Evolutionary conservation across 1,140 invertebrate species (phyloP), one percentile per base, ranked within the genome.

Genomic region (Episyrphus balteatus): DNA sequence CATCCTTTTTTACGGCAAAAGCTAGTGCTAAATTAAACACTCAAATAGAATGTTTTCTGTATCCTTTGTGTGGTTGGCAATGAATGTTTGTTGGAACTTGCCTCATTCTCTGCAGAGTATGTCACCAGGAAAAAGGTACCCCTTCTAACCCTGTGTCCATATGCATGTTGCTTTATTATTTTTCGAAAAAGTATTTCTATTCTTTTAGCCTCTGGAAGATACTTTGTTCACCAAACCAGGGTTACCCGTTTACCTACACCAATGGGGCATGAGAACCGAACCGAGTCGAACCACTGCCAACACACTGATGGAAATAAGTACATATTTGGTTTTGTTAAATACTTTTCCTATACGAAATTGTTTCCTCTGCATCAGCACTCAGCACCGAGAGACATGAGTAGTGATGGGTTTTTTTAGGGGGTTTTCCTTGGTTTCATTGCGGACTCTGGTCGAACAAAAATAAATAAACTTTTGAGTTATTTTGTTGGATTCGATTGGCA

Each of bases 1-100:
- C 3, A 26, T 26, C 40, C 18, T 42, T 42, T 42, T 9, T 17
- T 8, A 40, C 39, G 5, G 40, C 40, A 42, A 42, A 42, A 42
- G 18, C 15, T 42, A 42, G 40, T 42, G 40, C 40, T 18, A 42
- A 42, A 42, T 42, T 13, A 42, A 42, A 42, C 40, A 42, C 40
- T 42, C 40, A 42, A 42, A 42, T 13, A 42, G 40, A 42, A 42
- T 42, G 40, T 42, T 42, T 42, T 42, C 21, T 42, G 40, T 42
- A 42, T 13, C 40, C 19, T 42, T 42, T 42, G 40, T 42, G 40
- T n/a, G 40, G 3, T 26, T 26, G 21, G 21, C 21, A 26, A 26
- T 26, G 21, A 26, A 26, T 26, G 21, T 26, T 21, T 42, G 40
- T 21, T 6, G 15, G 15, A 13, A 18, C 13, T 13, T 42, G 40